Percentiles rank a stretch among this genome's conserved stretches.
Evolutionary conservation across 2,797 vertebrate genomes (phyloP).

Genomic region (Thaleichthys pacificus): DNA sequence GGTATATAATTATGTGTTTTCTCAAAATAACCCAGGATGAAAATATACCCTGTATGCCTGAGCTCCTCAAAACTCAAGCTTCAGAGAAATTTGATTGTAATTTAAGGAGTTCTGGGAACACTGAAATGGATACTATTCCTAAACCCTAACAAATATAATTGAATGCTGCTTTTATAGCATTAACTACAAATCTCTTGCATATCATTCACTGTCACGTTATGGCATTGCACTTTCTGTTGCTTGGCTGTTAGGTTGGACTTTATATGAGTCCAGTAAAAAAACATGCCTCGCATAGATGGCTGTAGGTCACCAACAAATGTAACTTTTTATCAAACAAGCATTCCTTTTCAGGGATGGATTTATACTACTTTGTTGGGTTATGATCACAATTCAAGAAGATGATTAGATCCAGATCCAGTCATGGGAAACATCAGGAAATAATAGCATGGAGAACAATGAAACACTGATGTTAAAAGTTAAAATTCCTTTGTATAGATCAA

Average conservation of each 20-base stretch:
- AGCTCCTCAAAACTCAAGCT: not conserved
- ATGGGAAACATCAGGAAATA: not conserved
- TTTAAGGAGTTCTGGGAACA: too few species aligned
- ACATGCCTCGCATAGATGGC: conserved; percentile 7
- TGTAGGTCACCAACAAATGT: not conserved
- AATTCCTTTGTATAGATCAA: not conserved
- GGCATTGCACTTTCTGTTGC: conserved; percentile 8
- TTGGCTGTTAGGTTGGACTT: conserved; percentile 20
- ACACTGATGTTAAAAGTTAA: not conserved
- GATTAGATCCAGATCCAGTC: conserved; percentile 6
- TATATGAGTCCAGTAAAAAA: conserved; percentile 15
- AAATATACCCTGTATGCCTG: not conserved
- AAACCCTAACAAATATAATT: too few species aligned
- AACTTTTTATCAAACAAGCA: conserved; percentile 15
- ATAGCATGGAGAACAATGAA: not conserved
- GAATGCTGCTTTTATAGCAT: too few species aligned
- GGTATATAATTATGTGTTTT: conserved; percentile 63
- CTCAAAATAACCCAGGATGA: conserved; percentile 29
- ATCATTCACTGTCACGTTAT: not conserved
- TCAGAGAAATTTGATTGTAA: not conserved
- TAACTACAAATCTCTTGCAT: not conserved
- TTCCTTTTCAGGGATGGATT: conserved; percentile 28
- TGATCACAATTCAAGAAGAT: not conserved
- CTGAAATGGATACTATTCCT: too few species aligned
- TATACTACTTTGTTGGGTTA: conserved; percentile 1